Evolutionary conservation across 2,888 invertebrate genomes (phyloP).

Genomic region (Agriopis marginaria): DNA sequence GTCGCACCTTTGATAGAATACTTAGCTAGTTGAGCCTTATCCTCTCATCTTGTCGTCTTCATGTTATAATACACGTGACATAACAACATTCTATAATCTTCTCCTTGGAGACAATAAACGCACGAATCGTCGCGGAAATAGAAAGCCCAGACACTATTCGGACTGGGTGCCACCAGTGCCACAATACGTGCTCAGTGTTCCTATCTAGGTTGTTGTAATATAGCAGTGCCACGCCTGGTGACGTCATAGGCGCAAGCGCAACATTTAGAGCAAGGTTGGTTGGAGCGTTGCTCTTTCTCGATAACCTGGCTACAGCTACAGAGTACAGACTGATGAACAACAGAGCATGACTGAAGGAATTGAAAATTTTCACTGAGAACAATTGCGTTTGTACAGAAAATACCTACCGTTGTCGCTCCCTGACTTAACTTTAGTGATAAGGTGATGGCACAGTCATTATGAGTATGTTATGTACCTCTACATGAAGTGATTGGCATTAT

Average conservation of each 20-base stretch:
- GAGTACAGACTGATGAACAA: not conserved
- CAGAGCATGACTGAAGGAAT: not conserved
- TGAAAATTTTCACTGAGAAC: not conserved
- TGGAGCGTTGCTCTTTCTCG: conserved; percentile 25
- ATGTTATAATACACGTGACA: not conserved
- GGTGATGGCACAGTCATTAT: too few relatives aligned
- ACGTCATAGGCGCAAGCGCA: conserved; percentile 52
- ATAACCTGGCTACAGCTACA: conserved; percentile 9
- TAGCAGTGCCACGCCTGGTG: conserved; percentile 46
- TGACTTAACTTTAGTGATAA: too few relatives aligned
- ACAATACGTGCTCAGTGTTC: not conserved
- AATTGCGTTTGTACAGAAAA: too few relatives aligned
- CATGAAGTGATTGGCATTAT: too few relatives aligned
- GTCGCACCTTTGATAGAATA: too few relatives aligned
- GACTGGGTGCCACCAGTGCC: not conserved
- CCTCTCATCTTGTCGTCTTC: not conserved
- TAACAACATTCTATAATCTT: not conserved
- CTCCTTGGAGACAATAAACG: conserved; percentile 2
- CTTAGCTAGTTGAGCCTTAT: too few relatives aligned
- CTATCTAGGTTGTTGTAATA: not conserved
- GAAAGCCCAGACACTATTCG: conserved; percentile 17
- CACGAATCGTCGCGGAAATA: conserved; percentile 17
- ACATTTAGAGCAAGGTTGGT: conserved; percentile 55
- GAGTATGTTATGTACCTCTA: too few relatives aligned
- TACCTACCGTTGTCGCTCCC: too few relatives aligned